Percentiles rank a stretch among this genome's conserved stretches.
These are phyloP conservation scores for Ips nitidus DNA, from an alignment of 1,140 invertebrate genomes.

Conservation along the genomic window DNA sequence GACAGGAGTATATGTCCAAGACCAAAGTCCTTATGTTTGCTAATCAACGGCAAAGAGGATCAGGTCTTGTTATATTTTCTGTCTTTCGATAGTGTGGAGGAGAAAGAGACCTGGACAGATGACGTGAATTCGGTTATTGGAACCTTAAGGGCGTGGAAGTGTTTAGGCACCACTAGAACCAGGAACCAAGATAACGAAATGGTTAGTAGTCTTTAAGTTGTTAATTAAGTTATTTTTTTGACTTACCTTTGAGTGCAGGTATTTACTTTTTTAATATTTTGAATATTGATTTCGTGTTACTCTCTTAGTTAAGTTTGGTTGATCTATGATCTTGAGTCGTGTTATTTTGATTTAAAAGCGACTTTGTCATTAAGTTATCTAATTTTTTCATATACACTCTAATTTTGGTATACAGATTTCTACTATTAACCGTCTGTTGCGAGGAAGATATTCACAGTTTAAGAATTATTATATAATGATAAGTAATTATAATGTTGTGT, in stretches of 20 bases:
- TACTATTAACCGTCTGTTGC: too few species aligned
- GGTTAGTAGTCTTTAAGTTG: slow-evolving; percentile 1
- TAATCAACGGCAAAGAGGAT: slow-evolving; percentile 36
- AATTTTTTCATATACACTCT: too few species aligned
- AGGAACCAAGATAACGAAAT: background rate
- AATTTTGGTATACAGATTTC: too few species aligned
- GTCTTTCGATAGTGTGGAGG: slow-evolving; percentile 48
- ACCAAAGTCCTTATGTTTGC: slow-evolving; percentile 50
- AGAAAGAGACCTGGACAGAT: slow-evolving; percentile 50
- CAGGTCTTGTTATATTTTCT: slow-evolving; percentile 43
- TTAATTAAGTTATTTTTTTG: background rate
- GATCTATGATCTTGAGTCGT: too few species aligned
- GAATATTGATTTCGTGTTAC: too few species aligned
- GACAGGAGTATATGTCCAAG: slow-evolving; percentile 50
- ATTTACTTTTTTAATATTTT: background rate
- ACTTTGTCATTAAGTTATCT: too few species aligned
- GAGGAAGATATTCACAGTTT: too few species aligned
- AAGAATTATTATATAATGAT: too few species aligned
- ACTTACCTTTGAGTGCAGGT: background rate
- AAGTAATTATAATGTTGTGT: too few species aligned
- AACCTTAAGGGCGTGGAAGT: slow-evolving; percentile 22
- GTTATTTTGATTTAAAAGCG: too few species aligned
- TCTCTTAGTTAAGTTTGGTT: too few species aligned
- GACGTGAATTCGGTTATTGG: slow-evolving; percentile 51
- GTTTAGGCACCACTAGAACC: background rate